Evolutionary conservation across 2,888 invertebrate species (phyloP).

Genomic region (Phytoseiulus persimilis): DNA sequence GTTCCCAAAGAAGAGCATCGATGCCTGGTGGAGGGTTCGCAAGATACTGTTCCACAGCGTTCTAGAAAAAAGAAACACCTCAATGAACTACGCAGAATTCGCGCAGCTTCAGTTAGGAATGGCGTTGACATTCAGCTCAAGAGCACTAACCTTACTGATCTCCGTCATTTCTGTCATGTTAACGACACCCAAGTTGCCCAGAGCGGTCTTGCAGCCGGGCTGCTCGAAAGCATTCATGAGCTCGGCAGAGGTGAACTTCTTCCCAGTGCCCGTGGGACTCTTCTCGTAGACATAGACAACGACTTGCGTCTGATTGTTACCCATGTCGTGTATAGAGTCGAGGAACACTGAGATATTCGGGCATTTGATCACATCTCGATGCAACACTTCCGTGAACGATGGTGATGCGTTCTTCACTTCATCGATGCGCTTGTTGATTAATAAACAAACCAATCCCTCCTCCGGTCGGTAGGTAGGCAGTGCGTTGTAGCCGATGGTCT

Average conservation of each 20-base stretch:
- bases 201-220: conserved; percentile 6
- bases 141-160: background rate
- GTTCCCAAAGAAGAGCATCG: conserved; percentile 85
- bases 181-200: conserved; percentile 7
- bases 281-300: conserved; percentile 66
- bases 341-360: conserved; percentile 71
- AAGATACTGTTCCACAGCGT: conserved; percentile 74
- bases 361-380: conserved; percentile 66
- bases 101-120: background rate
- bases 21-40: conserved; percentile 87
- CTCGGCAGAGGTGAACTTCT: background rate
- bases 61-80: conserved; percentile 52
- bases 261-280: conserved; percentile 53
- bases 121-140: too few relatives aligned
- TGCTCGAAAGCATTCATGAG: background rate
- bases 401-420: conserved; percentile 62
- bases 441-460: conserved; percentile 77
- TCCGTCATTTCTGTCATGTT: conserved; percentile 26
- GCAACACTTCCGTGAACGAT: conserved; percentile 43
- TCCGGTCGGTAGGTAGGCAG: conserved; percentile 78
- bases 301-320: conserved; percentile 59
- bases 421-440: conserved; percentile 71
- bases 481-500: conserved; percentile 80
- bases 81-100: background rate
- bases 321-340: conserved; percentile 51